Conservation (phyloP, 2,888 invertebrate genomes). For the Sarcophaga rosellei region DNA sequence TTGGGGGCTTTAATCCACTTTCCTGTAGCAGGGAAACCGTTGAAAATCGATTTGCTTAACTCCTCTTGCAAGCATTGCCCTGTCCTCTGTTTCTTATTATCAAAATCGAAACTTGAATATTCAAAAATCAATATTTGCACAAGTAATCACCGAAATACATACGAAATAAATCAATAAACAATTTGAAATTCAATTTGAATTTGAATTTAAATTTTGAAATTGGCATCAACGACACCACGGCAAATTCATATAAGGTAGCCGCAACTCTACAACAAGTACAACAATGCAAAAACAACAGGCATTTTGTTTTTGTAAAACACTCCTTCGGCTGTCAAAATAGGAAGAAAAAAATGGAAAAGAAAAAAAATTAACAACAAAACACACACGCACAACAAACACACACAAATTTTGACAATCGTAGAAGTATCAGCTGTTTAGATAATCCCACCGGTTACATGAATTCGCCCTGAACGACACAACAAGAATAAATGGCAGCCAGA, state of each 20-base stretch:
- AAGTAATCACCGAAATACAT: neutral
- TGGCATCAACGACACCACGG: constrained; percentile 40
- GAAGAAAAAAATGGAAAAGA: too few species aligned
- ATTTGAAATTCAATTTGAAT: neutral
- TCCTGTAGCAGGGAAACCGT: constrained; percentile 1
- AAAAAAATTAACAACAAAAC: too few species aligned
- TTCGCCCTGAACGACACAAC: constrained; percentile 19
- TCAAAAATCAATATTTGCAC: constrained; percentile 3
- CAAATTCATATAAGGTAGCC: too few species aligned
- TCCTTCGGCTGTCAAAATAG: too few species aligned
- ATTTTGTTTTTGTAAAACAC: too few species aligned
- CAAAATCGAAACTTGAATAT: constrained; percentile 50
- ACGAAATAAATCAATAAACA: constrained; percentile 2
- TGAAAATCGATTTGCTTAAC: constrained; percentile 46
- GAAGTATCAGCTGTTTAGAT: too few species aligned
- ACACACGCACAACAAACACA: too few species aligned
- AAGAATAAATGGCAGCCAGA: constrained; percentile 22
- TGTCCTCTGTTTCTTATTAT: neutral
- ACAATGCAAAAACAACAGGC: too few species aligned
- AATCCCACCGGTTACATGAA: too few species aligned
- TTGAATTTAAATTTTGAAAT: constrained; percentile 10
- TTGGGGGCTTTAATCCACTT: neutral
- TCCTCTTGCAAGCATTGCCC: neutral
- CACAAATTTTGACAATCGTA: too few species aligned
- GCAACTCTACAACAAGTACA: too few species aligned